These are phyloP conservation scores for Dasyprocta punctata DNA, from an alignment of 2,113 vertebrate species.

Conservation along the genomic window DNA sequence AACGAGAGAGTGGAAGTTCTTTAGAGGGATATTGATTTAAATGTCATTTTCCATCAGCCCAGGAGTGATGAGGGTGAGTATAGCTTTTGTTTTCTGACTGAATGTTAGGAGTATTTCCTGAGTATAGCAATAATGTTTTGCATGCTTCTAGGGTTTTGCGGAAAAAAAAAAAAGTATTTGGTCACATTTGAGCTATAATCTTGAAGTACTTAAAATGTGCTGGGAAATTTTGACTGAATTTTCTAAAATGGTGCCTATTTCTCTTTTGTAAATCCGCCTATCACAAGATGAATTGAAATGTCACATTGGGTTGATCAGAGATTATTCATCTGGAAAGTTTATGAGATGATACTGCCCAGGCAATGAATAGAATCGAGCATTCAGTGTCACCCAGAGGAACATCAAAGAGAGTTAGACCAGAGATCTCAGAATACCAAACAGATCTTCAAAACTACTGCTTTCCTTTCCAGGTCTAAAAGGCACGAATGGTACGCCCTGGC, in stretches of 20 bases:
- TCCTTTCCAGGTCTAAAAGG: neutral
- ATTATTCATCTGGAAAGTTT: constrained; percentile 24
- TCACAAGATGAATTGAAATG: constrained; percentile 31
- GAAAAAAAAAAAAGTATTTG: neutral
- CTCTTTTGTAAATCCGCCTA: constrained; percentile 36
- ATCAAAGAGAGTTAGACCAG: constrained; percentile 4
- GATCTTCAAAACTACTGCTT: neutral
- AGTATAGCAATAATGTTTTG: neutral
- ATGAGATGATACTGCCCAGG: neutral
- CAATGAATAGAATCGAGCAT: constrained; percentile 15
- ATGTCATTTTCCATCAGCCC: constrained; percentile 41
- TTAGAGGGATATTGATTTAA: constrained; percentile 45
- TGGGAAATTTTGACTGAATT: constrained; percentile 46
- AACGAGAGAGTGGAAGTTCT: constrained; percentile 42
- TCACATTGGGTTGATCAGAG: neutral
- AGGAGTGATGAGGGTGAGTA: neutral
- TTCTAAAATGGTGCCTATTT: constrained; percentile 47
- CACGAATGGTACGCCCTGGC: neutral
- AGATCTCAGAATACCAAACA: neutral
- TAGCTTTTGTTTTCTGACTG: constrained; percentile 27
- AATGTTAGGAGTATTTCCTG: neutral
- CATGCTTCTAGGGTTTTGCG: constrained; percentile 6
- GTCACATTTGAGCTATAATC: constrained; percentile 19
- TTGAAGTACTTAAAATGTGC: constrained; percentile 30
- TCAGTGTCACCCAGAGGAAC: constrained; percentile 19